Evolutionary conservation across 2,797 vertebrate species (phyloP), one percentile per base, ranked within the genome.

Genomic region (Falco peregrinus): DNA sequence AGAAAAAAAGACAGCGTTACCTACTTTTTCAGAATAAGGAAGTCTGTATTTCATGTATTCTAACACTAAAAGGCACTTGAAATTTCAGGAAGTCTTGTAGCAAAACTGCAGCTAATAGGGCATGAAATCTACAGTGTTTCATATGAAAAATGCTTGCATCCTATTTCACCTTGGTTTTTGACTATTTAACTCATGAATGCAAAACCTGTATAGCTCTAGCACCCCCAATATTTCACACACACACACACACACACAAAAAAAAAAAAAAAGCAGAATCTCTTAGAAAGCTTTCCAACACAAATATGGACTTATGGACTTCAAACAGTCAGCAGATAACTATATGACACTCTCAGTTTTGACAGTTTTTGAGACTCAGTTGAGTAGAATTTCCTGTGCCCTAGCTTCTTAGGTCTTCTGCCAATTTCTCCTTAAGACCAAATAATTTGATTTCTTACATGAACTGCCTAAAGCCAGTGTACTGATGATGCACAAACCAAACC

Each of bases 1-100:
- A 96, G 86, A 92, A 88, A 95, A 90, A 95, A 79, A 93, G 47
- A 84, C 25, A 95, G 16, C 0, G 43, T 97, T 96, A 97, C 61
- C 91, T 83, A 91, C 50, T 95, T 68, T 56, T 92, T 73, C 48
- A 83, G 20, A 93, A 78, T 26, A 84, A 67, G 68, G 4, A 16
- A 51, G 5, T 57, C 13, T 65, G 0, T 26, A 51, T 81, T 86
- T 89, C 47, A 93, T 19, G 9, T 75, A 90, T 43, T 71, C 13
- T 16, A 95, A 63, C 51, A 89, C 59, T 50, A 50, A 83, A 87
- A 75, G 82, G 28, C n/a, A 81, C 63, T 45, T 59, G 2, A 53
- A 22, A 64, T 57, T 28, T 53, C 68, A 71, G 3, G 35, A 54
- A 25, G 5, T 20, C 6, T 33, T 74, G 5, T 68, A 70, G 26